A percentile compares a stretch with the other conserved stretches of the same genome.
Evolutionary conservation across 1,140 invertebrate species (phyloP).

Genomic region (Danaus plexippus): DNA sequence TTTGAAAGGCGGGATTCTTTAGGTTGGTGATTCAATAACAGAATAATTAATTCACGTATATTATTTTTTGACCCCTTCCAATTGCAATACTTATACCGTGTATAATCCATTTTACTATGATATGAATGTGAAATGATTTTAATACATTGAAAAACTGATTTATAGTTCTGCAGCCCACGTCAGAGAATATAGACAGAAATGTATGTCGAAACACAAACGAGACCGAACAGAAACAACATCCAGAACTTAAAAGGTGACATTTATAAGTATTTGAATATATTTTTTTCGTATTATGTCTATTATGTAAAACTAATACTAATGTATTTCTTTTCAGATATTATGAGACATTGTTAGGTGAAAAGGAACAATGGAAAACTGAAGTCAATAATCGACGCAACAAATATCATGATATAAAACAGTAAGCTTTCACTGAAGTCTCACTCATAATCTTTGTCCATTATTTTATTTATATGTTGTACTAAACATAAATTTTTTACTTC

Average conservation of each 20-base stretch:
- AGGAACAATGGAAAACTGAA: slow-evolving; percentile 60
- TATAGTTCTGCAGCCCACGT: slow-evolving; percentile 36
- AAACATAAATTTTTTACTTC: too few relatives aligned
- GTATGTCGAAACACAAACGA: slow-evolving; percentile 24
- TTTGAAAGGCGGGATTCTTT: slow-evolving; percentile 54
- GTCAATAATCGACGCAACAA: slow-evolving; percentile 45
- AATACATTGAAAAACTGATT: slow-evolving; percentile 5
- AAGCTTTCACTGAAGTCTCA: slow-evolving; percentile 21
- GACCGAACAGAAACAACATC: slow-evolving; percentile 24
- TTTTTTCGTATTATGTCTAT: not conserved
- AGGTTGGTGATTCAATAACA: slow-evolving; percentile 28
- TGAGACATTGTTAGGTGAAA: slow-evolving; percentile 45
- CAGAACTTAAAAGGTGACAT: slow-evolving; percentile 36
- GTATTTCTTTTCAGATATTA: slow-evolving; percentile 44
- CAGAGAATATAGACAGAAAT: slow-evolving; percentile 34
- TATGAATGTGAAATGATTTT: too few relatives aligned
- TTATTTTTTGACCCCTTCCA: too few relatives aligned
- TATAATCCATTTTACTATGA: too few relatives aligned
- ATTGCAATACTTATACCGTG: too few relatives aligned
- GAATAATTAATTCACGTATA: too few relatives aligned
- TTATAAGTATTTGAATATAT: not conserved
- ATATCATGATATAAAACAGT: slow-evolving; percentile 59
- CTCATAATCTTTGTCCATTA: too few relatives aligned
- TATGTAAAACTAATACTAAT: slow-evolving; percentile 2
- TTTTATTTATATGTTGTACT: too few relatives aligned